Percentiles rank a stretch among this genome's conserved stretches.
These are phyloP conservation scores for Gnathochromis pfefferi DNA, from an alignment of 2,113 vertebrate genomes.

Conservation along the genomic window DNA sequence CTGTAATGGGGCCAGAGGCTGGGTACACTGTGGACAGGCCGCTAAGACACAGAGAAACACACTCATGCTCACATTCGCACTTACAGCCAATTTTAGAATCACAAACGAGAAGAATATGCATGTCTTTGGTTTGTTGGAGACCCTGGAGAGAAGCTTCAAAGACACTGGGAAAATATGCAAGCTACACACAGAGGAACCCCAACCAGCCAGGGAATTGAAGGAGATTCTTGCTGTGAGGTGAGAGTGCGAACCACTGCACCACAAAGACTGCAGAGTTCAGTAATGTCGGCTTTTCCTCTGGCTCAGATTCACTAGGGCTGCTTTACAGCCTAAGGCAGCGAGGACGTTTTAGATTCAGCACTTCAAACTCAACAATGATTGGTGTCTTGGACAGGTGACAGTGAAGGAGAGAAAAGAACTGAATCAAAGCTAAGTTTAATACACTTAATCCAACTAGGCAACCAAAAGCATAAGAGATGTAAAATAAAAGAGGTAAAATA, in stretches of 20 bases:
- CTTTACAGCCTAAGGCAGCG: neutral
- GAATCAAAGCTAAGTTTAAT: neutral
- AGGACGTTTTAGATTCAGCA: neutral
- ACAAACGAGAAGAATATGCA: neutral
- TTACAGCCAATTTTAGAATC: neutral
- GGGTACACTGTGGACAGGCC: neutral
- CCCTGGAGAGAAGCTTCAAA: neutral
- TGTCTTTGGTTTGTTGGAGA: neutral
- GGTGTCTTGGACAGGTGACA: neutral
- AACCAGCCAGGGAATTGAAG: neutral
- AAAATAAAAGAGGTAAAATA: neutral
- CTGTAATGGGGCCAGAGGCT: neutral
- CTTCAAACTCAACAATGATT: neutral
- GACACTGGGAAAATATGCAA: neutral
- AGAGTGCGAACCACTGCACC: neutral
- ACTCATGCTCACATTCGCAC: neutral
- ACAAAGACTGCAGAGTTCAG: neutral
- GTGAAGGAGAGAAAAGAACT: neutral
- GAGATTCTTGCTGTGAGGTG: neutral
- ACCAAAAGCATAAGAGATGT: neutral
- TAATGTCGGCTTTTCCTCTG: rapidly evolving
- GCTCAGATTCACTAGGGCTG: neutral
- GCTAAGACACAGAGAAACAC: neutral
- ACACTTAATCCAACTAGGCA: neutral
- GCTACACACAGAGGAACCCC: neutral